A percentile compares a stretch with the other conserved stretches of the same genome.
phyloP scores from a whole-genome alignment of 2,113 vertebrate species.

The Saccopteryx bilineata region DNA sequence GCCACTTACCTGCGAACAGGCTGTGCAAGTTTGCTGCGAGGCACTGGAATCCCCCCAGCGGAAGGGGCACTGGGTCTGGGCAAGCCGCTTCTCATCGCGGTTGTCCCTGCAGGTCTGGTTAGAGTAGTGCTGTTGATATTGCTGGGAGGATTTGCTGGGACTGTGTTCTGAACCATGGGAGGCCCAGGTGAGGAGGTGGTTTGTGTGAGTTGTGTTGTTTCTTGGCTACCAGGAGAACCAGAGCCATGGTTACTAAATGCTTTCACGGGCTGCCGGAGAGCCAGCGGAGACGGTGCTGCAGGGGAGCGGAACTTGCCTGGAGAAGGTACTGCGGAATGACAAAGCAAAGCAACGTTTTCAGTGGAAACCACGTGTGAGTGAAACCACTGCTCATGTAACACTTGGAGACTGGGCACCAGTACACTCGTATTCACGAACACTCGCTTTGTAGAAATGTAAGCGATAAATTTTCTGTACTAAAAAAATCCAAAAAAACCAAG shows the following conservation, averaged over 20 bases:
- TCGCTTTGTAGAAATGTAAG: background rate
- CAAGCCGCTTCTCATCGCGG: slow-evolving; percentile 92
- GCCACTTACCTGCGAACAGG: slow-evolving; percentile 95
- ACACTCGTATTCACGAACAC: background rate
- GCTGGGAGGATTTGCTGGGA: slow-evolving; percentile 86
- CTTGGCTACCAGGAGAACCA: slow-evolving; percentile 85
- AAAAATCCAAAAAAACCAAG: slow-evolving; percentile 14
- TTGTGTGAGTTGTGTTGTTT: slow-evolving; percentile 86
- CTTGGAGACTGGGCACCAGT: background rate
- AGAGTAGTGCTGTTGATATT: slow-evolving; percentile 91
- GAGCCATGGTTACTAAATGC: slow-evolving; percentile 92
- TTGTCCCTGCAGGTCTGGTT: slow-evolving; percentile 92
- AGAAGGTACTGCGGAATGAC: slow-evolving; percentile 93
- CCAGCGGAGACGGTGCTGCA: slow-evolving; percentile 94
- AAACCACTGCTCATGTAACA: slow-evolving; percentile 11
- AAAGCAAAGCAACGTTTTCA: slow-evolving; percentile 63
- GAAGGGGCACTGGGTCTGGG: slow-evolving; percentile 95
- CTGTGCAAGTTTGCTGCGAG: slow-evolving; percentile 98
- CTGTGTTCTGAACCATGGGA: slow-evolving; percentile 84
- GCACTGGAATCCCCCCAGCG: slow-evolving; percentile 94
- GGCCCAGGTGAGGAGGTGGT: slow-evolving; percentile 88
- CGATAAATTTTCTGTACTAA: slow-evolving; percentile 7
- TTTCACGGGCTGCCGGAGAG: slow-evolving; percentile 96
- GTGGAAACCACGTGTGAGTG: background rate
- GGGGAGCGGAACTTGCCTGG: slow-evolving; percentile 97